Percentiles rank a stretch among this genome's conserved stretches.
Conservation (phyloP, 1,140 invertebrate species). For the Zelostemma sp. region DNA sequence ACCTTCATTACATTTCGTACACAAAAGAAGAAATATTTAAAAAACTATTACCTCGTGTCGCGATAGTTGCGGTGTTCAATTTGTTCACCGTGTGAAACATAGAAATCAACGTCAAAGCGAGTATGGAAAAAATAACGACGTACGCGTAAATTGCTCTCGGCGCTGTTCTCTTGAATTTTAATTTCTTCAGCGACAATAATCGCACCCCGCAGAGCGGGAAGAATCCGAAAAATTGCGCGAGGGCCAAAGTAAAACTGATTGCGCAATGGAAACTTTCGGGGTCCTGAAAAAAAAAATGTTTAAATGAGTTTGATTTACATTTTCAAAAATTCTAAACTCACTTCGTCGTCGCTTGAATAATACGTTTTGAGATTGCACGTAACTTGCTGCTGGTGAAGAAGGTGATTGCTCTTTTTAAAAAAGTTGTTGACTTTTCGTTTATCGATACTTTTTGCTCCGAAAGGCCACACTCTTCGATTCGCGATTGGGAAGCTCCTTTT, state of each 20-base stretch:
- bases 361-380: constrained; percentile 4
- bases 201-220: constrained; percentile 56
- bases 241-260: constrained; percentile 49
- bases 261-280: constrained; percentile 60
- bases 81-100: constrained; percentile 60
- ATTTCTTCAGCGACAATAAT: constrained; percentile 35
- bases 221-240: constrained; percentile 63
- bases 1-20: neutral
- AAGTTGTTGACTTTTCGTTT: constrained; percentile 25
- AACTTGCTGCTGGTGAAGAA: neutral
- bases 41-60: constrained; percentile 51
- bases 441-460: neutral
- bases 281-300: constrained; percentile 46
- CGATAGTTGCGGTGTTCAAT: constrained; percentile 52
- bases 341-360: constrained; percentile 6
- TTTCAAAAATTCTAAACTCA: constrained; percentile 10
- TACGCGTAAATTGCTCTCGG: constrained; percentile 49
- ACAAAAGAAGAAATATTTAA: neutral
- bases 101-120: constrained; percentile 50
- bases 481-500: constrained; percentile 9
- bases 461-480: constrained; percentile 14
- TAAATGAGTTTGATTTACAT: neutral
- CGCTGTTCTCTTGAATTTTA: constrained; percentile 48
- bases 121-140: constrained; percentile 31
- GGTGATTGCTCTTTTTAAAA: neutral